Percentiles rank a stretch among this genome's conserved stretches.
phyloP scores from a whole-genome alignment of 2,888 invertebrate genomes.

The Icerya purchasi region DNA sequence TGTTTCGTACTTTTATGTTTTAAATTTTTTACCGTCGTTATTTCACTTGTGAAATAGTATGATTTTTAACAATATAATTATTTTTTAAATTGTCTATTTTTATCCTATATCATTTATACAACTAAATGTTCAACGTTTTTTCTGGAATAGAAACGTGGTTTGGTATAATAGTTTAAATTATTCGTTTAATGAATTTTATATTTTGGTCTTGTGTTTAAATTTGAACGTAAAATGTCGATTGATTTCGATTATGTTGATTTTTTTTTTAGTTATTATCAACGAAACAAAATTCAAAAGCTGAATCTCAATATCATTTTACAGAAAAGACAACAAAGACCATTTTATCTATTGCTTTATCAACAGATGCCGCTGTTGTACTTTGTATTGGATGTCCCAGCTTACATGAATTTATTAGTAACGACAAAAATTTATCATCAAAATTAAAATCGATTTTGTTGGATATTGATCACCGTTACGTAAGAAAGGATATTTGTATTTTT shows the following conservation, averaged over 20 bases:
- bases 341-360: constrained; percentile 32
- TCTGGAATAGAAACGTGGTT: too few species aligned
- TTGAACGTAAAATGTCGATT: too few species aligned
- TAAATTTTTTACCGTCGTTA: too few species aligned
- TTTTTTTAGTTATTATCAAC: constrained; percentile 34
- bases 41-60: too few species aligned
- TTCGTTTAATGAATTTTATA: too few species aligned
- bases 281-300: constrained; percentile 48
- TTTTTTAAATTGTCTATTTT: neutral
- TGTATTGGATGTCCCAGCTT: constrained; percentile 70
- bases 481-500: constrained; percentile 17
- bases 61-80: too few species aligned
- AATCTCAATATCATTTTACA: constrained; percentile 75
- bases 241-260: neutral
- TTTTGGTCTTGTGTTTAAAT: neutral
- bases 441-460: constrained; percentile 41
- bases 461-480: constrained; percentile 48
- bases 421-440: constrained; percentile 3
- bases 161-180: too few species aligned
- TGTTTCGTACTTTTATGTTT: too few species aligned
- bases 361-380: constrained; percentile 33
- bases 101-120: too few species aligned
- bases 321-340: constrained; percentile 41
- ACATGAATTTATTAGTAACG: constrained; percentile 39
- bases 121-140: too few species aligned